Percentiles rank a stretch among this genome's conserved stretches.
These are phyloP conservation scores for Zeus faber DNA, from an alignment of 2,113 vertebrate genomes.

Conservation along the genomic window DNA sequence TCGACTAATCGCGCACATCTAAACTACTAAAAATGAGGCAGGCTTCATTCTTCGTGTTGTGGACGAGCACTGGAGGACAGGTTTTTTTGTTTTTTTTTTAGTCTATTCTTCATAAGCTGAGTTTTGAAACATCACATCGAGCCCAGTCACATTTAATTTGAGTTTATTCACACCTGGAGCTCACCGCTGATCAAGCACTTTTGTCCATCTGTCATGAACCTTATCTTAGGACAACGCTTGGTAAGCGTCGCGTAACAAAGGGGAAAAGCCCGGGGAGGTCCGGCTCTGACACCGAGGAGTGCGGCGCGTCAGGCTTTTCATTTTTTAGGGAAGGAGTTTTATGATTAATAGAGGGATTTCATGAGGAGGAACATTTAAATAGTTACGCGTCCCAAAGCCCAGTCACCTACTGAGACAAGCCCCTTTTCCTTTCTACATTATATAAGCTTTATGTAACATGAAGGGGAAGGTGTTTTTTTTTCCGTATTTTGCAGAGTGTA, in stretches of 20 bases:
- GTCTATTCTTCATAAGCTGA: slow-evolving; percentile 47
- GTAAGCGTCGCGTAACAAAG: slow-evolving; percentile 52
- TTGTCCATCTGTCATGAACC: slow-evolving; percentile 62
- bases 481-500: slow-evolving; percentile 7
- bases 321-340: slow-evolving; percentile 50
- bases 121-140: slow-evolving; percentile 52
- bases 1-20: too few species aligned
- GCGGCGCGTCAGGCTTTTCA: slow-evolving; percentile 44
- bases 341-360: slow-evolving; percentile 56
- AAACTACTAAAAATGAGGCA: too few species aligned
- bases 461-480: slow-evolving; percentile 14
- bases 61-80: slow-evolving; percentile 2
- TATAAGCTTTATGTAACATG: slow-evolving; percentile 59
- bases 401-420: slow-evolving; percentile 35
- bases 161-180: slow-evolving; percentile 59
- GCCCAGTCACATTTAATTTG: slow-evolving; percentile 67
- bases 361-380: slow-evolving; percentile 45
- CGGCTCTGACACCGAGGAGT: slow-evolving; percentile 34
- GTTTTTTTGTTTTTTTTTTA: slow-evolving; percentile 37
- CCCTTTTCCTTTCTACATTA: slow-evolving; percentile 41
- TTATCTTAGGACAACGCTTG: slow-evolving; percentile 41
- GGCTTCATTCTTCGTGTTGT: slow-evolving; percentile 12
- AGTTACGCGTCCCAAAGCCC: slow-evolving; percentile 33
- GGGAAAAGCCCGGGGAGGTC: slow-evolving; percentile 30
- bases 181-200: slow-evolving; percentile 55